Conservation (phyloP, 2,113 vertebrate genomes). For the Tachysurus vachellii region DNA sequence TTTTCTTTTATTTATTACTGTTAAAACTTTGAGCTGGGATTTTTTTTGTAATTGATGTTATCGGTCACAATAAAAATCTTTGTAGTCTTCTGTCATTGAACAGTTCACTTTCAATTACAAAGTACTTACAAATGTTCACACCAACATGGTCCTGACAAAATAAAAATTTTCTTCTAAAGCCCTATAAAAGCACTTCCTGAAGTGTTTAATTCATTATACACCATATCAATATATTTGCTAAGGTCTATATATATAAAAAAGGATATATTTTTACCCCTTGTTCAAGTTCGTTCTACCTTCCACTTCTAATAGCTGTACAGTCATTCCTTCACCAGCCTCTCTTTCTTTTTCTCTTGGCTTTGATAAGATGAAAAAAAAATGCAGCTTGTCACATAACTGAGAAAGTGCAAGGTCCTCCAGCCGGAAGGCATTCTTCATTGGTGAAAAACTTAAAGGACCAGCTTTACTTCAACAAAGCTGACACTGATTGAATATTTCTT, state of each 20-base stretch:
- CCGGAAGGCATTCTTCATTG: background rate
- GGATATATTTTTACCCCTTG: background rate
- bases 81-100: slow-evolving; percentile 40
- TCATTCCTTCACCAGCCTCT: background rate
- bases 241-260: background rate
- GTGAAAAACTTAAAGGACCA: background rate
- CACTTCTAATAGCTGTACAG: background rate
- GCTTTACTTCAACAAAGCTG: background rate
- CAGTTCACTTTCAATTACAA: background rate
- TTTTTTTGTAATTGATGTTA: slow-evolving; percentile 67
- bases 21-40: slow-evolving; percentile 72
- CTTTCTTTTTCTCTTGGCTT: background rate
- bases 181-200: background rate
- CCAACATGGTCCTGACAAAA: background rate
- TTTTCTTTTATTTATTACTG: slow-evolving; percentile 77
- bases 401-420: background rate
- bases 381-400: background rate
- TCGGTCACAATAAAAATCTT: slow-evolving; percentile 65
- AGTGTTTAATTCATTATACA: background rate
- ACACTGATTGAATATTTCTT: background rate
- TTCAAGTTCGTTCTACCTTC: background rate
- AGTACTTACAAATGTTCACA: background rate
- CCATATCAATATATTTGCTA: background rate
- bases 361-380: background rate
- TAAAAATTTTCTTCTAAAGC: background rate